These are phyloP conservation scores for Sphaeridia pumilis DNA, from an alignment of 2,888 invertebrate genomes.

Conservation along the genomic window DNA sequence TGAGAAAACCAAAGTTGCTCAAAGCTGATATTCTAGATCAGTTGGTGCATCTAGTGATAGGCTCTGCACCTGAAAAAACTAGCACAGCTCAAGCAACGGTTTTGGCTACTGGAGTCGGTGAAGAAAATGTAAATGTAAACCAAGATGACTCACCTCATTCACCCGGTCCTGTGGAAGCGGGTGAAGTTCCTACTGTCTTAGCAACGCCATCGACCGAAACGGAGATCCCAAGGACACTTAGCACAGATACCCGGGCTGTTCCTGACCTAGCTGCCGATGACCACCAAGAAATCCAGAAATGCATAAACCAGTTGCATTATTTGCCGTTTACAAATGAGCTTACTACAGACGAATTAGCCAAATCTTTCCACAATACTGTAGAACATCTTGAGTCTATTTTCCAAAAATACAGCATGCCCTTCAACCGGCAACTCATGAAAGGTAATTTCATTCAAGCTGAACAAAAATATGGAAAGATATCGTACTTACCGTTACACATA, in stretches of 20 bases:
- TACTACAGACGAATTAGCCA: slow-evolving; percentile 17
- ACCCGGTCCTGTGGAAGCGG: background rate
- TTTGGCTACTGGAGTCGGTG: background rate
- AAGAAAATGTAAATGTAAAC: background rate
- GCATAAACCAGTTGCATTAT: slow-evolving; percentile 28
- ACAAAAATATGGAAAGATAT: no score
- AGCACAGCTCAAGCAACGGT: no score
- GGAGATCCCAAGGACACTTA: background rate
- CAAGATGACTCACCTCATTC: background rate
- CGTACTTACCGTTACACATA: no score
- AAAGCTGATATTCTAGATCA: background rate
- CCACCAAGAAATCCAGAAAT: slow-evolving; percentile 19
- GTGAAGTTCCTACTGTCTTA: background rate
- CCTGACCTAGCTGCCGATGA: slow-evolving; percentile 14
- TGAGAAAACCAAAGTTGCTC: background rate
- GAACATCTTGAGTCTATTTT: slow-evolving; percentile 20
- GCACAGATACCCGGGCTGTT: background rate
- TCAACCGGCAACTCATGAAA: slow-evolving; percentile 18
- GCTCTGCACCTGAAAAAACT: background rate
- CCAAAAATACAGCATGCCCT: slow-evolving; percentile 21
- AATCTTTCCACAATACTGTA: slow-evolving; percentile 20
- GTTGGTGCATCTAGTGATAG: background rate
- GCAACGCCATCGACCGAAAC: background rate
- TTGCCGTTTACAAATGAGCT: slow-evolving; percentile 27
- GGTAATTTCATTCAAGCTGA: no score